Evolutionary conservation across 2,113 vertebrate species (phyloP).

Genomic region (Antennarius striatus): DNA sequence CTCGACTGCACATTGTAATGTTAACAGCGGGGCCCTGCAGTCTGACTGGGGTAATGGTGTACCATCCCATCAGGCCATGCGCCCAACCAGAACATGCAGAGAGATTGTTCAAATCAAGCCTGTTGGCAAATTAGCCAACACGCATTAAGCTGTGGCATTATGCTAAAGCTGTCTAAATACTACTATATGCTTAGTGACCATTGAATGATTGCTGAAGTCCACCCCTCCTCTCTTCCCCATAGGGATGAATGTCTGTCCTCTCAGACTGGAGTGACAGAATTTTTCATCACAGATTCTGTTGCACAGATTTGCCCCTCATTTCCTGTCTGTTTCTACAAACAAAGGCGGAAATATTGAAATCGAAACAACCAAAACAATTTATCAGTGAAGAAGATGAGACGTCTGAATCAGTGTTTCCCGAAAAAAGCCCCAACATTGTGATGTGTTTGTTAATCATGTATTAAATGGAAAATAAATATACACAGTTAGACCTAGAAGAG

Average conservation of each 20-base stretch:
- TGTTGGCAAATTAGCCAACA: slow-evolving; percentile 73
- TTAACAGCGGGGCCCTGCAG: slow-evolving; percentile 74
- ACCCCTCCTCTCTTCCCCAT: slow-evolving; percentile 24
- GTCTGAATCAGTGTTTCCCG: not conserved
- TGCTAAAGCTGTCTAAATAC: slow-evolving; percentile 74
- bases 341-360: no score
- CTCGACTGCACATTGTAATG: slow-evolving; percentile 70
- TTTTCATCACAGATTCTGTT: slow-evolving; percentile 35
- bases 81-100: slow-evolving; percentile 74
- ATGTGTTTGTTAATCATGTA: no score
- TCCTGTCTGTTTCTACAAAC: no score
- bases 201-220: slow-evolving; percentile 63
- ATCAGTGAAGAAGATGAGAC: slow-evolving; percentile 18
- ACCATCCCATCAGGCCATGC: slow-evolving; percentile 75
- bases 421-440: no score
- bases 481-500: no score
- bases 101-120: slow-evolving; percentile 76
- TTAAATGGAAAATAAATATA: no score
- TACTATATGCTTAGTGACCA: slow-evolving; percentile 71
- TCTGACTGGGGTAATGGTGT: slow-evolving; percentile 73
- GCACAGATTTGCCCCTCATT: not conserved
- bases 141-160: slow-evolving; percentile 73
- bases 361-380: slow-evolving; percentile 1
- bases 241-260: slow-evolving; percentile 56
- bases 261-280: slow-evolving; percentile 55